phyloP scores from a whole-genome alignment of 2,797 vertebrate species.

The Phataginus tricuspis region DNA sequence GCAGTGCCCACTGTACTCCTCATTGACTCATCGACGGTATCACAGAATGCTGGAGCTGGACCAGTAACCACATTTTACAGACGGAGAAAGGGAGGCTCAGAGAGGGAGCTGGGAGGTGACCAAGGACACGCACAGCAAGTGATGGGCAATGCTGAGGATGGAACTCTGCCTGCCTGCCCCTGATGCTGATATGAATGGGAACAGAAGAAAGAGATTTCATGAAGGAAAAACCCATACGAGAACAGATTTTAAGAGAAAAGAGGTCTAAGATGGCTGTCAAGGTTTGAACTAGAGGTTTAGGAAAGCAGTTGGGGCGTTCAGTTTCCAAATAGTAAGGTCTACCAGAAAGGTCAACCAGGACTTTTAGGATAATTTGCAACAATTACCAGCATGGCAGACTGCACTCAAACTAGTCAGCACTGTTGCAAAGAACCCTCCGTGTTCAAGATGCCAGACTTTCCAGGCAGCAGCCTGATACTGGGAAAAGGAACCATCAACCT shows the following conservation, averaged over 20 bases:
- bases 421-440: background rate
- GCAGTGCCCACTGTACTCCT: background rate
- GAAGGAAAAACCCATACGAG: background rate
- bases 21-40: background rate
- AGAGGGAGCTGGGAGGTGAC: background rate
- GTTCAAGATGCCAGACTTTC: background rate
- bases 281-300: background rate
- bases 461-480: background rate
- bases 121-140: background rate
- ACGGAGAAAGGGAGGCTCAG: constrained; percentile 22
- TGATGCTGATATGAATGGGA: background rate
- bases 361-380: constrained; percentile 18
- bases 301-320: background rate
- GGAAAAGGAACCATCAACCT: background rate
- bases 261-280: background rate
- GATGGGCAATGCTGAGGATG: background rate
- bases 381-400: background rate
- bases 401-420: background rate
- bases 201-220: constrained; percentile 20
- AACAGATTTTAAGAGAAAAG: background rate
- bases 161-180: background rate
- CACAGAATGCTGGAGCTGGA: background rate
- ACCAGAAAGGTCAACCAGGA: background rate
- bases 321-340: constrained; percentile 22
- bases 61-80: background rate